phyloP scores from a whole-genome alignment of 2,888 invertebrate species.

The Aphrophora alni region DNA sequence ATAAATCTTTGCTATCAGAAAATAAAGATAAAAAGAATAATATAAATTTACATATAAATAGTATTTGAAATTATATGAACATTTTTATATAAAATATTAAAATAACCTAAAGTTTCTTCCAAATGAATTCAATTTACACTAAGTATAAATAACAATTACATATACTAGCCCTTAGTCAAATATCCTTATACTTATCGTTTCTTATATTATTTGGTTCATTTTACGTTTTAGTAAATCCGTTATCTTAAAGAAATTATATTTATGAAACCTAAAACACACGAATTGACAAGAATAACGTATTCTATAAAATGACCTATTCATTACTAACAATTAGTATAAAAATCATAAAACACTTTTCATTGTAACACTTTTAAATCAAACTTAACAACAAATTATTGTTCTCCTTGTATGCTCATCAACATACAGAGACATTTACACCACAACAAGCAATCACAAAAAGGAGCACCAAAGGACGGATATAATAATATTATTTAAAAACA shows the following conservation, averaged over 20 bases:
- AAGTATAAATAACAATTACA: no score
- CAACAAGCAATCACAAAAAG: background rate
- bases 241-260: background rate
- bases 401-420: background rate
- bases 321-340: background rate
- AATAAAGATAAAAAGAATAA: no score
- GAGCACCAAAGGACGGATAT: background rate
- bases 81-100: no score
- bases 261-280: background rate
- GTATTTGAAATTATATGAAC: no score
- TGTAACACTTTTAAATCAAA: background rate
- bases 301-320: background rate
- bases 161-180: background rate
- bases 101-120: no score
- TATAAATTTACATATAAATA: no score
- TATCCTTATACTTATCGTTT: background rate
- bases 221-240: background rate
- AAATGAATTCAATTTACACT: no score
- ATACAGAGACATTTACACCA: background rate
- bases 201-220: background rate
- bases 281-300: background rate
- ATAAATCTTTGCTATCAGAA: no score
- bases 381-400: background rate
- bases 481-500: background rate
- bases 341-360: background rate